Conservation (phyloP, 1,140 invertebrate species). For the Cyclargus thomasi region DNA sequence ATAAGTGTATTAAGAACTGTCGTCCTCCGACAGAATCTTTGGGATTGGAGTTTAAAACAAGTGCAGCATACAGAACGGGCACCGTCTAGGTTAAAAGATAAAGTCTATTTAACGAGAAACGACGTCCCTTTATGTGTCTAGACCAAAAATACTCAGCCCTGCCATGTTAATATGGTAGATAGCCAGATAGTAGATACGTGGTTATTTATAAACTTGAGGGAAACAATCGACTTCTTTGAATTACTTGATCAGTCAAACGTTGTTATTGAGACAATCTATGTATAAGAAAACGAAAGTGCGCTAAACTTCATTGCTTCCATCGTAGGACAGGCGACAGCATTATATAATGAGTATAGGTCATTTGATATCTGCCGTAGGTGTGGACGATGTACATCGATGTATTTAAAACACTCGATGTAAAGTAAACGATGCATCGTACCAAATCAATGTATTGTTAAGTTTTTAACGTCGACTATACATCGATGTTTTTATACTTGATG, state of each 20-base stretch:
- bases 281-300: no score
- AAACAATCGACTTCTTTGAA: background rate
- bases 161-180: background rate
- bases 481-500: background rate
- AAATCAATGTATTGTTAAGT: no score
- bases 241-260: background rate
- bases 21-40: background rate
- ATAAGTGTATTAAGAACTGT: no score
- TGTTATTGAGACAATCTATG: no score
- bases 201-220: background rate
- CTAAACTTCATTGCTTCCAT: no score
- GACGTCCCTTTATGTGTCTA: slow-evolving; percentile 25
- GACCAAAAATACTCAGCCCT: slow-evolving; percentile 21
- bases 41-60: background rate
- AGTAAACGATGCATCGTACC: no score
- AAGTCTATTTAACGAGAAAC: slow-evolving; percentile 8
- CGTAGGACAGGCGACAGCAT: no score
- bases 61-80: background rate
- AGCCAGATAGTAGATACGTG: background rate
- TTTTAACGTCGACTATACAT: no score
- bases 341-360: no score
- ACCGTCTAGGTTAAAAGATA: slow-evolving; percentile 18
- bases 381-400: no score
- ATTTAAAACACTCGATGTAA: no score
- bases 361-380: no score